Evolutionary conservation across 1,140 invertebrate genomes (phyloP).

Genomic region (Centruroides sculpturatus): DNA sequence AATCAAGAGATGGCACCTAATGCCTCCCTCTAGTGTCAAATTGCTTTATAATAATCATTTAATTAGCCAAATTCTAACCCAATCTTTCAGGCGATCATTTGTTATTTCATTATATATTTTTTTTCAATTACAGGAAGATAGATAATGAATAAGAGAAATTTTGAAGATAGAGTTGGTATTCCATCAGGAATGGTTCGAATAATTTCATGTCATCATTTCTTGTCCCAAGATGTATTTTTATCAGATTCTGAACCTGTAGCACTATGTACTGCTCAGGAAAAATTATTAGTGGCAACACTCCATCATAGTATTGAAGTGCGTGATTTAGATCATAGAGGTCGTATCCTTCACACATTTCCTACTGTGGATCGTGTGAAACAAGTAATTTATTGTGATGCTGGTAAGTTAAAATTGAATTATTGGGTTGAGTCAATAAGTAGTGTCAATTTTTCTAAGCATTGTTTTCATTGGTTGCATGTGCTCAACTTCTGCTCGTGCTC

Average conservation of each 20-base stretch:
- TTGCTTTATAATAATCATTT: too few relatives aligned
- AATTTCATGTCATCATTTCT: slow-evolving; percentile 51
- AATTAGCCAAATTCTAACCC: too few relatives aligned
- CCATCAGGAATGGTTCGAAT: slow-evolving; percentile 45
- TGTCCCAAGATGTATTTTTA: slow-evolving; percentile 44
- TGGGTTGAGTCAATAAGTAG: too few relatives aligned
- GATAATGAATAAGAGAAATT: too few relatives aligned
- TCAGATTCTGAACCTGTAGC: slow-evolving; percentile 46
- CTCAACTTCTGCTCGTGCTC: too few relatives aligned
- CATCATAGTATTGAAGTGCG: slow-evolving; percentile 47
- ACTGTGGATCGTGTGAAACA: slow-evolving; percentile 45
- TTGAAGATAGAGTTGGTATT: not conserved
- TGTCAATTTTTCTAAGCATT: too few relatives aligned
- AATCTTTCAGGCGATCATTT: too few relatives aligned
- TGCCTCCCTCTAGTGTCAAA: too few relatives aligned
- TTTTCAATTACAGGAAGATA: not conserved
- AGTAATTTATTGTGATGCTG: slow-evolving; percentile 41
- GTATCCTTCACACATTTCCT: slow-evolving; percentile 41
- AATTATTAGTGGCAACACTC: slow-evolving; percentile 36
- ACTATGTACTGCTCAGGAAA: slow-evolving; percentile 34
- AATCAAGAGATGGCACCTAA: too few relatives aligned
- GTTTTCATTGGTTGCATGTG: too few relatives aligned
- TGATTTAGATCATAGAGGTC: slow-evolving; percentile 33
- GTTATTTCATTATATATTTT: too few relatives aligned
- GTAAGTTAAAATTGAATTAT: slow-evolving; percentile 23